Conservation (phyloP, 2,113 vertebrate species). For the Myotis davidii region DNA sequence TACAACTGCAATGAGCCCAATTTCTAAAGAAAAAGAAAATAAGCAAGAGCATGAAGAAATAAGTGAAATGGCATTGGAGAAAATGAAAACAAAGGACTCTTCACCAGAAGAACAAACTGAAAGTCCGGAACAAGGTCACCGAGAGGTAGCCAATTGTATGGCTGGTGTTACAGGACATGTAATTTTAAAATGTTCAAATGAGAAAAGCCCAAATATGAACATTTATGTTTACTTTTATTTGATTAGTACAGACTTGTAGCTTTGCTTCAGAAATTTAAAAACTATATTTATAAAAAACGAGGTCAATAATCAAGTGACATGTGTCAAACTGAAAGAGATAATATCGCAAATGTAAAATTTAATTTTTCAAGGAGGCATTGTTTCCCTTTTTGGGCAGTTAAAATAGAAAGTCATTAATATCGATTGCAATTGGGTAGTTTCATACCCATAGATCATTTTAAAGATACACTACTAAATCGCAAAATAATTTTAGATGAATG, state of each 20-base stretch:
- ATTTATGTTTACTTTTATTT: slow-evolving; percentile 35
- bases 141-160: slow-evolving; percentile 43
- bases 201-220: not conserved
- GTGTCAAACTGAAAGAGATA: slow-evolving; percentile 3
- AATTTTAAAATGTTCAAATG: not conserved
- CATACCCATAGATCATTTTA: slow-evolving; percentile 24
- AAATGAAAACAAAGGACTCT: slow-evolving; percentile 87
- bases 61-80: slow-evolving; percentile 79
- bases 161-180: slow-evolving; percentile 65
- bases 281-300: not conserved
- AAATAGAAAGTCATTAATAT: not conserved
- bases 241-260: slow-evolving; percentile 82
- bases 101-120: slow-evolving; percentile 93
- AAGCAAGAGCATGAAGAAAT: slow-evolving; percentile 75
- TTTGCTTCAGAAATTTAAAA: slow-evolving; percentile 58
- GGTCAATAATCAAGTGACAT: not conserved
- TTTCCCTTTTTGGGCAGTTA: not conserved
- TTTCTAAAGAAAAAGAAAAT: not conserved
- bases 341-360: slow-evolving; percentile 24
- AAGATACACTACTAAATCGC: slow-evolving; percentile 39
- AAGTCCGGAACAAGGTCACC: slow-evolving; percentile 80
- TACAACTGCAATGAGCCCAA: slow-evolving; percentile 24
- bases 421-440: not conserved
- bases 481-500: slow-evolving; percentile 41
- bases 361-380: slow-evolving; percentile 47